A percentile compares a stretch with the other conserved stretches of the same genome.
Evolutionary conservation across 2,888 invertebrate genomes (phyloP).

Genomic region (Dicranocentrus wangi): DNA sequence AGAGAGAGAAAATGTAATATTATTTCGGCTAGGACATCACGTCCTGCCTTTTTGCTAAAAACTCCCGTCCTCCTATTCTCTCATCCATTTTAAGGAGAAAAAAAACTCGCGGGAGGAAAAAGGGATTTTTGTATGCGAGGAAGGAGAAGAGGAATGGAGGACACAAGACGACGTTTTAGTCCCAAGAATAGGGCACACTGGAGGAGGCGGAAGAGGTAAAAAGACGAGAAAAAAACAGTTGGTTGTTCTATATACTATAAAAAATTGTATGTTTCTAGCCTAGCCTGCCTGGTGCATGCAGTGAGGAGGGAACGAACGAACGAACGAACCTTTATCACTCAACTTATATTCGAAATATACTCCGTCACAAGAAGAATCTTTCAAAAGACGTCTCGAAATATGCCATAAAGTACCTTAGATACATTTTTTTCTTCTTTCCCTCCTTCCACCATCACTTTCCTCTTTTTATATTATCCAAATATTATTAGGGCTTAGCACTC

Average conservation of each 20-base stretch:
- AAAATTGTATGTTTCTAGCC: too few species aligned
- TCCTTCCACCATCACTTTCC: constrained; percentile 15
- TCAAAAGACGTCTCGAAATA: constrained; percentile 55
- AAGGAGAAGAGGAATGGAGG: constrained; percentile 35
- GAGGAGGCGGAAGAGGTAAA: too few species aligned
- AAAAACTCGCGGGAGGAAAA: too few species aligned
- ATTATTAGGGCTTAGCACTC: constrained; percentile 61
- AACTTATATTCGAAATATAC: neutral
- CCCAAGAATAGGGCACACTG: too few species aligned
- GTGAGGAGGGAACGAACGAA: too few species aligned
- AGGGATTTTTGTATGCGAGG: constrained; percentile 55
- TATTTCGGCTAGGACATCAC: constrained; percentile 62
- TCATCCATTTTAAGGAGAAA: constrained; percentile 57
- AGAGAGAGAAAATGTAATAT: constrained; percentile 52
- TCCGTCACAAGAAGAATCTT: constrained; percentile 20
- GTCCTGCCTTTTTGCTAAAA: constrained; percentile 63
- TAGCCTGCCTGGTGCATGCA: too few species aligned
- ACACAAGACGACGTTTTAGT: constrained; percentile 24
- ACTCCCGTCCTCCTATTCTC: constrained; percentile 44
- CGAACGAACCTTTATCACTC: neutral
- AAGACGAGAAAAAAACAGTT: too few species aligned
- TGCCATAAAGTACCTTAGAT: constrained; percentile 58
- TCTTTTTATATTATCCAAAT: constrained; percentile 59
- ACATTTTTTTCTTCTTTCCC: constrained; percentile 41
- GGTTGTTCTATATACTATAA: too few species aligned